Evolutionary conservation across 2,113 vertebrate species (phyloP).

Genomic region (Poecile atricapillus): DNA sequence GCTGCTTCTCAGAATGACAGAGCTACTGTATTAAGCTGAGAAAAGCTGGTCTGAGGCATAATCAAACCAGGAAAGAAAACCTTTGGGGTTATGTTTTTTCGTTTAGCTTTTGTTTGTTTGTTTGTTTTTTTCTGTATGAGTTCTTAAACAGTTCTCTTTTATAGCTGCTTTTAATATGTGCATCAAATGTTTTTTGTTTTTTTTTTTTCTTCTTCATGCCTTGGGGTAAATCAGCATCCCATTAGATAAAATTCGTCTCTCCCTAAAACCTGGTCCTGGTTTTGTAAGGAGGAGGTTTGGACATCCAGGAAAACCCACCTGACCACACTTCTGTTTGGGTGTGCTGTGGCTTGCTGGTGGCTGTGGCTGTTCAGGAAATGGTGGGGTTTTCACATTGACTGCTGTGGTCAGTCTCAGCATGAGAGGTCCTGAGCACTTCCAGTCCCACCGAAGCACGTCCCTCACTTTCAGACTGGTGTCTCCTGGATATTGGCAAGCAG

Average conservation of each 20-base stretch:
- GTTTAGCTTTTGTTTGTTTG: neutral
- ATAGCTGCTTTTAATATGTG: neutral
- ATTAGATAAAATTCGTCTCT: neutral
- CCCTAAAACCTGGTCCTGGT: neutral
- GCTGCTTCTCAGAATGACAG: neutral
- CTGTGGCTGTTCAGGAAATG: neutral
- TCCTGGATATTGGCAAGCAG: neutral
- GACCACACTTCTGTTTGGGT: neutral
- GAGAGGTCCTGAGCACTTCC: neutral
- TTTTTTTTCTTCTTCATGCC: neutral
- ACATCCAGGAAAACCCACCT: neutral
- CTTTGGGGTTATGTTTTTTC: neutral
- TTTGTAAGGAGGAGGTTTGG: neutral
- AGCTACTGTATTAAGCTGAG: neutral
- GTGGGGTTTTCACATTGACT: neutral
- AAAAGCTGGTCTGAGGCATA: neutral
- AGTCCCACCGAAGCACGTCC: fast-evolving
- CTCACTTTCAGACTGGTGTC: fast-evolving
- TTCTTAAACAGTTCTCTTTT: neutral
- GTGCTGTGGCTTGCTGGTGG: neutral
- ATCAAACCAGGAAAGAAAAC: neutral
- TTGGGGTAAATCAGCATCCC: neutral
- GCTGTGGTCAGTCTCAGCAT: neutral
- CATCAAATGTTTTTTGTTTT: neutral
- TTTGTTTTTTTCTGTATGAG: neutral